These are phyloP conservation scores for Apocheima hispidaria DNA, from an alignment of 2,888 invertebrate genomes.

Conservation along the genomic window DNA sequence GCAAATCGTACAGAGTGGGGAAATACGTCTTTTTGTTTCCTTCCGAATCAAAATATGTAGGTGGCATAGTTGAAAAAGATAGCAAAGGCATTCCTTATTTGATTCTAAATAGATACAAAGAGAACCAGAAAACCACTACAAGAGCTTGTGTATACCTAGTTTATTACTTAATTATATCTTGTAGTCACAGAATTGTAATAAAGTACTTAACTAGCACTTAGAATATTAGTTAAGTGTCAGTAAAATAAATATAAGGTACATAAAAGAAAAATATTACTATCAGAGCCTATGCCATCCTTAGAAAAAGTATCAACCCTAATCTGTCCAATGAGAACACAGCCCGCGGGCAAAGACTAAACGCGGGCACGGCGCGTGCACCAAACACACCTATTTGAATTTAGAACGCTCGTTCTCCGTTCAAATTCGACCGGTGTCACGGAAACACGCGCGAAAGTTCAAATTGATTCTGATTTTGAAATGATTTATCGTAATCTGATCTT, in stretches of 20 bases:
- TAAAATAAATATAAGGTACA: not conserved
- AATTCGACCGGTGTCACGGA: conserved; percentile 74
- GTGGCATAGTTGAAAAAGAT: no score
- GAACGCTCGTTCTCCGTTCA: conserved; percentile 63
- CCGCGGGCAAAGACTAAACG: conserved; percentile 56
- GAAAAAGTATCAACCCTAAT: conserved; percentile 43
- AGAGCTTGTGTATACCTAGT: no score
- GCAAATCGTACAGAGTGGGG: no score
- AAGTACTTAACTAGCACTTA: no score
- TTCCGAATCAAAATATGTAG: no score
- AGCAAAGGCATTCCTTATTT: no score
- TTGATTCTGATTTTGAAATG: conserved; percentile 45
- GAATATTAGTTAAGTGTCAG: not conserved
- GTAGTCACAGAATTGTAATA: no score
- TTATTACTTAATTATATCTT: no score
- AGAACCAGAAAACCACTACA: no score
- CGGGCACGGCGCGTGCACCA: conserved; percentile 65
- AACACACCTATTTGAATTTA: conserved; percentile 67
- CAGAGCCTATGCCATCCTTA: no score
- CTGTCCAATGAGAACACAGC: conserved; percentile 53
- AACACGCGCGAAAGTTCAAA: conserved; percentile 49
- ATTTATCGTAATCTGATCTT: conserved; percentile 47
- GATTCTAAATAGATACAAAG: no score
- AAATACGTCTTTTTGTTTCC: no score
- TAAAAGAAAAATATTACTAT: not conserved